phyloP scores from a whole-genome alignment of 2,113 vertebrate species.

The Perca schrenkii region DNA sequence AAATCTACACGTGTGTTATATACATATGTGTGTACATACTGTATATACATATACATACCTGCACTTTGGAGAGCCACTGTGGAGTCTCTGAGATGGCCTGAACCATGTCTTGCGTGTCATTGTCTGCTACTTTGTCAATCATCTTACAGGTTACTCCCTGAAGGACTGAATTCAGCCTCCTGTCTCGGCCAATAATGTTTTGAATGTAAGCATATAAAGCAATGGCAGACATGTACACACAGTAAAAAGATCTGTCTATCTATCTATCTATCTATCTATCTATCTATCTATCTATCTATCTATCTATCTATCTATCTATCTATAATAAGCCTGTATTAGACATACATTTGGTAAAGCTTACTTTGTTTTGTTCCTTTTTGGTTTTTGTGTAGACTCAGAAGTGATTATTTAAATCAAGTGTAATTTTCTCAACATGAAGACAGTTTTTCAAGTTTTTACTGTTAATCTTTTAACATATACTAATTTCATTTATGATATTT shows the following conservation, averaged over 20 bases:
- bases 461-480: background rate
- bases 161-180: conserved; percentile 67
- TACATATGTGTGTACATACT: background rate
- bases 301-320: no score
- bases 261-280: no score
- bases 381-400: background rate
- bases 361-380: background rate
- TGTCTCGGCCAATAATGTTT: conserved; percentile 41
- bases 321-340: background rate
- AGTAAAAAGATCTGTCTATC: background rate
- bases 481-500: background rate
- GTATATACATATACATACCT: conserved; percentile 59
- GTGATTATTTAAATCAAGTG: background rate
- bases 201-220: background rate
- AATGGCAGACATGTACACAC: background rate
- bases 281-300: no score
- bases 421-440: background rate
- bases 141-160: conserved; percentile 79
- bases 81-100: conserved; percentile 55
- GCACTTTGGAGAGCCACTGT: conserved; percentile 72
- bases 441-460: background rate
- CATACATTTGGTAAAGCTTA: background rate
- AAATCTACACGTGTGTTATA: background rate
- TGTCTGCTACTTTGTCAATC: conserved; percentile 58
- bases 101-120: conserved; percentile 46